A percentile compares a stretch with the other conserved stretches of the same genome.
Conservation (phyloP, 2,888 invertebrate species). For the Agrochola circellaris region DNA sequence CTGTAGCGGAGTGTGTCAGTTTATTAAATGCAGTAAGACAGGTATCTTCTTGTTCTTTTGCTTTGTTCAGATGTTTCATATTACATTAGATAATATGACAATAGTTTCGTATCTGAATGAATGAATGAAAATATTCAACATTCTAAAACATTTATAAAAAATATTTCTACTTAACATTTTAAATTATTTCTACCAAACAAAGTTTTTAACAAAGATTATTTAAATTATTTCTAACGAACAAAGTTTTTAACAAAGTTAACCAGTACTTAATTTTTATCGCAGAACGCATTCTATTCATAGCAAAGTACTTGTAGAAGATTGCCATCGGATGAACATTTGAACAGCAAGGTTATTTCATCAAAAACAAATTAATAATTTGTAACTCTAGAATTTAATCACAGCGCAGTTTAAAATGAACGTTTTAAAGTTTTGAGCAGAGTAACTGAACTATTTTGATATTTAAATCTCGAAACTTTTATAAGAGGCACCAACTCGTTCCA, state of each 20-base stretch:
- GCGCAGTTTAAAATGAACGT: no score
- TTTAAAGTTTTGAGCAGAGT: neutral
- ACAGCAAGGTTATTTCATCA: neutral
- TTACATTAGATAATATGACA: neutral
- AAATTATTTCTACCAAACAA: no score
- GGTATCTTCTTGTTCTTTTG: neutral
- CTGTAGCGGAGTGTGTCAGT: conserved; percentile 26
- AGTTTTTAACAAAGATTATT: no score
- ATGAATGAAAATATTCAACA: neutral
- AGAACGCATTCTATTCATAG: neutral
- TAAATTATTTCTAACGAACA: no score
- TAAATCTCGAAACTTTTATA: neutral
- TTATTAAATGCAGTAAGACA: conserved; percentile 20
- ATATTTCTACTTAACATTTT: no score
- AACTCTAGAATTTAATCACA: neutral
- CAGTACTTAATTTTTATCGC: no score
- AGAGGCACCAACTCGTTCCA: neutral
- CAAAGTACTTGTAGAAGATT: neutral
- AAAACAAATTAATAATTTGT: neutral
- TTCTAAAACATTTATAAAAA: no score
- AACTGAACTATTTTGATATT: neutral
- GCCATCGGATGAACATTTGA: neutral
- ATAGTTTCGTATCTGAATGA: neutral
- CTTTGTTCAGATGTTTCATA: conserved; percentile 1
- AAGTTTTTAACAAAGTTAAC: no score